Evolutionary conservation across 2,888 invertebrate species (phyloP), one percentile per base, ranked within the genome.

Genomic region (Pseudoips prasinana): DNA sequence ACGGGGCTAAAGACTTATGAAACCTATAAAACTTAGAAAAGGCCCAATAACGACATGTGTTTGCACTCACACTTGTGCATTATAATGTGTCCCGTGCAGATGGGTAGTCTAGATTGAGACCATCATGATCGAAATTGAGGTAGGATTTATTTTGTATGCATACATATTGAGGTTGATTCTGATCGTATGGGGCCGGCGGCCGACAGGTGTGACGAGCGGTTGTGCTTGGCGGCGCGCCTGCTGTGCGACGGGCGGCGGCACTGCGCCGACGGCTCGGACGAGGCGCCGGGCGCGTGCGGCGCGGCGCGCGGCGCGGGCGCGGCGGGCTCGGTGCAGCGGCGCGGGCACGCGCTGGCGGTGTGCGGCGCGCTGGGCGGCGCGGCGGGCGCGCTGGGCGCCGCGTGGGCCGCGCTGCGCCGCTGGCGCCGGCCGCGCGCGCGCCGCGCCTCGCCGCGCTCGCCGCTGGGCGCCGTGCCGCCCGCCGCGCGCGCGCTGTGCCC

Each of bases 191-290:
- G n/a, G n/a, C n/a, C n/a, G n/a, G n/a, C n/a, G n/a, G n/a, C n/a
- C n/a, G n/a, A 14, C 48, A 86, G 86, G 22, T 92, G 92, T n/a
- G 91, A 92, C 34, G 93, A 92, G 23, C 92, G 92, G 8, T 91
- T 93, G 0, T 96, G 96, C 56, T 91, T 96, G 9, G 90, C 94
- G 0, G 81, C 91, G 1, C 80, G 90, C 0, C 75, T 91, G 4
- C 81, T 95, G 0, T 96, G 96, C 61, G 95, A 96, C 73, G 93
- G 94, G 0, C 92, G 91, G 74, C 91, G 91, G 6, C 92, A 96
- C 67, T 96, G 96, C 68, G 92, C 92, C 1, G 95, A 96, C 77
- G 95, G 94, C 1, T 91, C 94, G 0, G 96, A 96, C 70, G 96
- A 96, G 72, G 85, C 91, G 3, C 89, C 91, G 1, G 90, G 92